Evolutionary conservation across 2,797 vertebrate species (phyloP).

Genomic region (Ptychadena robeensis): DNA sequence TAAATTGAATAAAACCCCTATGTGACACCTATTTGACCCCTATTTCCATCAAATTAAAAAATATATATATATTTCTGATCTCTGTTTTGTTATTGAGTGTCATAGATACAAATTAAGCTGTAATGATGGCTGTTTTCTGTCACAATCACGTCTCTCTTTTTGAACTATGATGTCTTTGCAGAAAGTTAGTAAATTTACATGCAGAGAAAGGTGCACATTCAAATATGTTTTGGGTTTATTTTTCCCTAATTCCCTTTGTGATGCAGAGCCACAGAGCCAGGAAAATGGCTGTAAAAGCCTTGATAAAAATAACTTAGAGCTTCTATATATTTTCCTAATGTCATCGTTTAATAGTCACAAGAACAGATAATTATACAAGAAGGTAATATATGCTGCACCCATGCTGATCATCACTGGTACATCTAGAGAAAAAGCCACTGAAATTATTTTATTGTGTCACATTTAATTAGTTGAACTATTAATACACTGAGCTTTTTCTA

Average conservation of each 20-base stretch:
- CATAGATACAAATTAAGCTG: too few species aligned
- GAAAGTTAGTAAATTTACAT: too few species aligned
- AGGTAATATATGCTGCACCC: neutral
- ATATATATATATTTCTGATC: too few species aligned
- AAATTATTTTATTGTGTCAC: slow-evolving; percentile 28
- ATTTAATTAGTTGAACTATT: slow-evolving; percentile 32
- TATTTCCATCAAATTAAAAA: too few species aligned
- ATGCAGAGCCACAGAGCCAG: neutral
- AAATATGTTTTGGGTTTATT: too few species aligned
- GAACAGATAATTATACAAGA: slow-evolving; percentile 22
- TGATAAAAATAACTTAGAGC: slow-evolving; percentile 19
- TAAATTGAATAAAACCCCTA: too few species aligned
- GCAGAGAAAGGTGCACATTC: too few species aligned
- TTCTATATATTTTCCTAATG: slow-evolving; percentile 3
- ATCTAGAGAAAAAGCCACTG: neutral
- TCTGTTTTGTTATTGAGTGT: too few species aligned
- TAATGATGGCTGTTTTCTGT: too few species aligned
- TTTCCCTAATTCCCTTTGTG: neutral
- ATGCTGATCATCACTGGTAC: neutral
- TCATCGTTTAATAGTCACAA: slow-evolving; percentile 5
- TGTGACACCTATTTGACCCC: too few species aligned
- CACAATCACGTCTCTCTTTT: too few species aligned
- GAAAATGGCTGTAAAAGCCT: neutral
- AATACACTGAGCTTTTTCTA: neutral
- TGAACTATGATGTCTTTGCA: too few species aligned